Percentiles rank a stretch among this genome's conserved stretches.
Evolutionary conservation across 2,888 invertebrate genomes (phyloP).

Genomic region (Caenorhabditis sinica): DNA sequence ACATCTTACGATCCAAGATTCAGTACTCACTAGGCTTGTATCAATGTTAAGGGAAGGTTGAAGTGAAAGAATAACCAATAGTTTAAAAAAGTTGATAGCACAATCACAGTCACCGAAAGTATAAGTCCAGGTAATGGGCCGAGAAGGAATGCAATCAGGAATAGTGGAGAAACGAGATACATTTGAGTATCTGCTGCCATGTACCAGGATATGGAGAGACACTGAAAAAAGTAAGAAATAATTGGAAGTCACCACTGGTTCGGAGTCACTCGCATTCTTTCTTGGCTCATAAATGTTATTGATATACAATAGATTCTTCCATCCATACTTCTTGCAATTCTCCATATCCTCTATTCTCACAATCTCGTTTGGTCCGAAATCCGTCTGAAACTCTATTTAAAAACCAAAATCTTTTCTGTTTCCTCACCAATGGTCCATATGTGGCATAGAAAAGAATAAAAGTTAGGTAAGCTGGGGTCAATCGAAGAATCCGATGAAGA

Average conservation of each 20-base stretch:
- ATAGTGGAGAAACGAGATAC: constrained; percentile 64
- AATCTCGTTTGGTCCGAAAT: constrained; percentile 62
- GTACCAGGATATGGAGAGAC: constrained; percentile 68
- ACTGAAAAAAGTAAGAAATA: constrained; percentile 42
- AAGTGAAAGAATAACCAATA: constrained; percentile 49
- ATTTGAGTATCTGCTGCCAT: constrained; percentile 68
- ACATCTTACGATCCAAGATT: not conserved
- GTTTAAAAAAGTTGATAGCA: constrained; percentile 31
- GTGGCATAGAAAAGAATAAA: constrained; percentile 64
- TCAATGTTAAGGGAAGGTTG: constrained; percentile 52
- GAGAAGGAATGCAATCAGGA: constrained; percentile 60
- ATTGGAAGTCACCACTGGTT: too few species aligned
- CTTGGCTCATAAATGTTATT: constrained; percentile 69
- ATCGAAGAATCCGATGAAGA: constrained; percentile 64
- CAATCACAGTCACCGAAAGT: not conserved
- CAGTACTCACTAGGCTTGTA: constrained; percentile 54
- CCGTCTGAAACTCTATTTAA: constrained; percentile 37
- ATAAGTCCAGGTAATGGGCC: constrained; percentile 53
- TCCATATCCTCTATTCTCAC: constrained; percentile 40
- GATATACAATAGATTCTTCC: constrained; percentile 71
- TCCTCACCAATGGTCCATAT: constrained; percentile 51
- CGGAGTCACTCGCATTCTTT: constrained; percentile 35
- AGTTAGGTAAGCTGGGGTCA: constrained; percentile 62
- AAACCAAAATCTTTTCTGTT: not conserved
- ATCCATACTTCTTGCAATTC: constrained; percentile 62